Evolutionary conservation across 1,140 invertebrate genomes (phyloP), one percentile per base, ranked within the genome.

Genomic region (Tetranychus urticae): DNA sequence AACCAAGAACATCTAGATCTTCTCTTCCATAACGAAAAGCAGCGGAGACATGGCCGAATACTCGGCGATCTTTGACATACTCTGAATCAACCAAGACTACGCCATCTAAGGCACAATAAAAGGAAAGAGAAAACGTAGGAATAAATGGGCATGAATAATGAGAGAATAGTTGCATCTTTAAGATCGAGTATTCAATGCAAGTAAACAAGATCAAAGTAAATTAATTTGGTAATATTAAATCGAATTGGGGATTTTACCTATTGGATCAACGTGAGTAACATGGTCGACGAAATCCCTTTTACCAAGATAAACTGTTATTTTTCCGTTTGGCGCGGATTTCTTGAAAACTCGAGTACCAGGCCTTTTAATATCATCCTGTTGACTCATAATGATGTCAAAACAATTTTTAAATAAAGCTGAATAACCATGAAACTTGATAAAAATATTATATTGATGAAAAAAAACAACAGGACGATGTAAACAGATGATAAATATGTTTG

Each of bases 31-130:
- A 98, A 31, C 93, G 82, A 75, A 99, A 98, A 13, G 92, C 93
- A 37, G 93, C 92, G 64, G 97, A 73, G 12, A 98, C 87, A 71
- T 97, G 89, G 0, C 91, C 92, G 72, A 86, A 97, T 6, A 98
- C 91, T 74, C 91, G 93, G 54, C 86, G 79, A 59, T 89, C 86
- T 70, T 90, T 94, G 8, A 97, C 82, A 73, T 97, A 98, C 65
- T 98, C 93, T 1, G 91, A 90, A 74, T 98, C 94, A 61, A 98
- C 88, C 39, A 98, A 77, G 1, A 99, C 91, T 36, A 99, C 93
- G 10, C 94, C 94, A 78, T 98, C 90, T 88, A 72, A 69, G 62
- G 39, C 3, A 14, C 48, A 61, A 47, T 56, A 39, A 33, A 61
- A 50, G 50, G 14, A 56, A 57, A 56, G 47, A 60, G 23, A 63